Conservation (phyloP, 2,888 invertebrate species). For the Acanthosepion esculentum region DNA sequence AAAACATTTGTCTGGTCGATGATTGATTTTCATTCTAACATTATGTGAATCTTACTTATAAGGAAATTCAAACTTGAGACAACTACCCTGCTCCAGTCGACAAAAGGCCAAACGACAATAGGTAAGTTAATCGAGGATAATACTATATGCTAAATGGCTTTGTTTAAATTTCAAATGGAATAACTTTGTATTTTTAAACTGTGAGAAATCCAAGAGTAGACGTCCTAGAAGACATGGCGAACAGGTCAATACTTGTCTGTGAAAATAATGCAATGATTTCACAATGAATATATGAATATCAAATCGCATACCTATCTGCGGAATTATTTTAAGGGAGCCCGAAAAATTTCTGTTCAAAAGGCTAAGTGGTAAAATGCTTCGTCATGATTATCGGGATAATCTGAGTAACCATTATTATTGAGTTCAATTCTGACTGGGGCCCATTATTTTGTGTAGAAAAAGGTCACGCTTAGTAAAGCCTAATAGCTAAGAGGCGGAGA, state of each 20-base stretch:
- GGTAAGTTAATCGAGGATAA: not conserved
- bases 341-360: too few species aligned
- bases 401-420: too few species aligned
- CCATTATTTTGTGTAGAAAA: too few species aligned
- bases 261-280: not conserved
- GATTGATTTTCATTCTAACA: conserved; percentile 6
- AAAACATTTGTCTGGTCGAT: not conserved
- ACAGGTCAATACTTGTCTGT: not conserved
- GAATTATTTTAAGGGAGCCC: too few species aligned
- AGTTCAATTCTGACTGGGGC: too few species aligned
- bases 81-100: not conserved
- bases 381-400: too few species aligned
- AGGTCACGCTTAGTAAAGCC: too few species aligned
- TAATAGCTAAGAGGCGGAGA: too few species aligned
- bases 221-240: not conserved
- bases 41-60: not conserved
- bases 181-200: not conserved
- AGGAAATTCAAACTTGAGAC: not conserved
- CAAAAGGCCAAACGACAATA: not conserved
- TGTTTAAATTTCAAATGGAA: not conserved
- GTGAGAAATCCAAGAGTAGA: not conserved
- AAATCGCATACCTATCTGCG: too few species aligned
- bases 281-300: not conserved
- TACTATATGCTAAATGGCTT: not conserved
- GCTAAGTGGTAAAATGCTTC: too few species aligned